Conservation (phyloP, 1,140 invertebrate genomes). For the Harpegnathos saltator region DNA sequence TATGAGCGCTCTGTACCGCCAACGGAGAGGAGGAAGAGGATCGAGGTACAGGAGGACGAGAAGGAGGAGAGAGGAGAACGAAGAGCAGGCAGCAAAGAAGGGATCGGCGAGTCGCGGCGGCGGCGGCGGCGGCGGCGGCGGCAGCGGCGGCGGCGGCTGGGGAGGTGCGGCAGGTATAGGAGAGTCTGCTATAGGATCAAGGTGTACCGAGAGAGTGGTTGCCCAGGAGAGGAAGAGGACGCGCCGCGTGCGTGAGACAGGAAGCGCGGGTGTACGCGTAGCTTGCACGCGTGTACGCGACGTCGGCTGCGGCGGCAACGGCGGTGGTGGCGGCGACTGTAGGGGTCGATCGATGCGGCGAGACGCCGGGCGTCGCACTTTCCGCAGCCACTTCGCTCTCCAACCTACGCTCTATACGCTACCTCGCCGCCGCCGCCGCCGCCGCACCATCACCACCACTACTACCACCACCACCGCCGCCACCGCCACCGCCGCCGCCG, state of each 20-base stretch:
- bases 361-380: conserved; percentile 85
- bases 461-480: conserved; percentile 68
- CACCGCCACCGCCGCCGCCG: conserved; percentile 66
- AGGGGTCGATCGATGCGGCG: conserved; percentile 84
- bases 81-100: not conserved
- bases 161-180: conserved; percentile 32
- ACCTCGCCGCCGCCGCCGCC: conserved; percentile 59
- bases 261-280: conserved; percentile 16
- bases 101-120: not conserved
- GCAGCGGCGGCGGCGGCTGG: too few relatives aligned
- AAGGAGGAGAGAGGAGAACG: not conserved
- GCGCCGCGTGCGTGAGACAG: conserved; percentile 52
- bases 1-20: conserved; percentile 61
- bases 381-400: conserved; percentile 77
- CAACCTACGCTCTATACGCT: conserved; percentile 63
- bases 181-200: conserved; percentile 43
- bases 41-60: not conserved
- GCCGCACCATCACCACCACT: not conserved
- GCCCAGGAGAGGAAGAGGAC: conserved; percentile 31
- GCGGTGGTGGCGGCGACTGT: conserved; percentile 53
- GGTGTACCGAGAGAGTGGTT: conserved; percentile 2
- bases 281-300: conserved; percentile 48
- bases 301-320: conserved; percentile 51
- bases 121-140: too few relatives aligned
- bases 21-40: conserved; percentile 29